These are phyloP conservation scores for Bolborhynchus lineola DNA, from an alignment of 2,113 vertebrate genomes.

Conservation along the genomic window DNA sequence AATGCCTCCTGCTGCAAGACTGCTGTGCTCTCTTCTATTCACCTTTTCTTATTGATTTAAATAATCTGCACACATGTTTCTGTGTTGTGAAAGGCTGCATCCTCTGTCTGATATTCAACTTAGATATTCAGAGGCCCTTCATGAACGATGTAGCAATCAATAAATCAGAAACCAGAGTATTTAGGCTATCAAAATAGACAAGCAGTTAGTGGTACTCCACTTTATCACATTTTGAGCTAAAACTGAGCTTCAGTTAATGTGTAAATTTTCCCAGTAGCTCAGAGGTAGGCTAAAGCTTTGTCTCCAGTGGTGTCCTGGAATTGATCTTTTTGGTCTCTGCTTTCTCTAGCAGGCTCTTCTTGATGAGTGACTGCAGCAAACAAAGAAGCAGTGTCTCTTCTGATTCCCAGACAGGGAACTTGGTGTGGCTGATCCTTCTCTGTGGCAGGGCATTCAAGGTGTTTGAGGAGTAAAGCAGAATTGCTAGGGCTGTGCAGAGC, in stretches of 20 bases:
- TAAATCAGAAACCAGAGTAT: background rate
- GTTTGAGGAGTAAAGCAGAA: background rate
- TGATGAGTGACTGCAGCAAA: background rate
- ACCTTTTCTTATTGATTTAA: background rate
- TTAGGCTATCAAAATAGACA: slow-evolving; percentile 23
- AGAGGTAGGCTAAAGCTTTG: background rate
- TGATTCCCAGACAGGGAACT: background rate
- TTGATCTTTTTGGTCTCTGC: background rate
- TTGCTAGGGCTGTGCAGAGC: background rate
- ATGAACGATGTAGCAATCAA: background rate
- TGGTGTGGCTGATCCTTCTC: background rate
- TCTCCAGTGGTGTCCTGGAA: background rate
- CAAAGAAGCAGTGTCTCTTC: background rate
- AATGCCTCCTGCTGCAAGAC: background rate
- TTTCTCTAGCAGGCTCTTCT: background rate
- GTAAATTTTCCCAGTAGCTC: background rate
- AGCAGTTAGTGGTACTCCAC: background rate
- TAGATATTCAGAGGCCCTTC: background rate
- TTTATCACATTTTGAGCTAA: background rate
- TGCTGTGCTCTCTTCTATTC: background rate
- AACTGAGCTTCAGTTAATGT: background rate
- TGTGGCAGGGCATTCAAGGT: background rate
- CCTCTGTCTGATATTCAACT: background rate
- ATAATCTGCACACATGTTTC: background rate
- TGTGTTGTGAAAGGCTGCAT: background rate